Conservation (phyloP, 2,888 invertebrate species). For the Teleiodes luculella region DNA sequence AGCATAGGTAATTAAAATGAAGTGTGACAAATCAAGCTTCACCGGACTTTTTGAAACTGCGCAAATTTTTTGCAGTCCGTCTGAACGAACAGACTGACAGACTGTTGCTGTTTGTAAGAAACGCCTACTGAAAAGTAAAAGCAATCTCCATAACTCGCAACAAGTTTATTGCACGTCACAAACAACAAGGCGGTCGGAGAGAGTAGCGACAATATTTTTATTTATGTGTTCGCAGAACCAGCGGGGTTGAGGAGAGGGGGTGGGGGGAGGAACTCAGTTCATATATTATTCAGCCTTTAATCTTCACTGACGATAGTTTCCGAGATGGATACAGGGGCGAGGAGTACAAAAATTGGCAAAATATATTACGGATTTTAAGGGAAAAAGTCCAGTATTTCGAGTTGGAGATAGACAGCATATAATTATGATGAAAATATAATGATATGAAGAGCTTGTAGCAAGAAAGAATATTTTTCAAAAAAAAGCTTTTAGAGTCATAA, state of each 20-base stretch:
- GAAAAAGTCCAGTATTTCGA: too few species aligned
- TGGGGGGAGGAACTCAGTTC: slow-evolving; percentile 14
- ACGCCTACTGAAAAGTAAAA: slow-evolving; percentile 6
- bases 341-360: not conserved
- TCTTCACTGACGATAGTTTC: slow-evolving; percentile 34
- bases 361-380: not conserved
- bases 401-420: too few species aligned
- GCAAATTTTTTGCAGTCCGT: too few species aligned
- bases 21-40: too few species aligned
- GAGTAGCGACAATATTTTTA: slow-evolving; percentile 31
- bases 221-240: slow-evolving; percentile 27
- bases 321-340: not conserved
- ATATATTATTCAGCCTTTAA: slow-evolving; percentile 40
- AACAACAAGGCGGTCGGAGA: not conserved
- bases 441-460: too few species aligned
- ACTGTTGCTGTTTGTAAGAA: slow-evolving; percentile 55
- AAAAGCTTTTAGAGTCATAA: too few species aligned
- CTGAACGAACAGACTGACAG: too few species aligned
- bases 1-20: too few species aligned
- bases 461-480: too few species aligned
- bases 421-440: too few species aligned
- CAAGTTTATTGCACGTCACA: slow-evolving; percentile 9
- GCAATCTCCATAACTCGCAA: slow-evolving; percentile 9
- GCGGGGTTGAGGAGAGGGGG: not conserved
- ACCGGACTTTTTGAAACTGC: too few species aligned